Evolutionary conservation across 2,888 invertebrate species (phyloP), one percentile per base, ranked within the genome.

Genomic region (Scaptodrosophila latifasciaeformis): DNA sequence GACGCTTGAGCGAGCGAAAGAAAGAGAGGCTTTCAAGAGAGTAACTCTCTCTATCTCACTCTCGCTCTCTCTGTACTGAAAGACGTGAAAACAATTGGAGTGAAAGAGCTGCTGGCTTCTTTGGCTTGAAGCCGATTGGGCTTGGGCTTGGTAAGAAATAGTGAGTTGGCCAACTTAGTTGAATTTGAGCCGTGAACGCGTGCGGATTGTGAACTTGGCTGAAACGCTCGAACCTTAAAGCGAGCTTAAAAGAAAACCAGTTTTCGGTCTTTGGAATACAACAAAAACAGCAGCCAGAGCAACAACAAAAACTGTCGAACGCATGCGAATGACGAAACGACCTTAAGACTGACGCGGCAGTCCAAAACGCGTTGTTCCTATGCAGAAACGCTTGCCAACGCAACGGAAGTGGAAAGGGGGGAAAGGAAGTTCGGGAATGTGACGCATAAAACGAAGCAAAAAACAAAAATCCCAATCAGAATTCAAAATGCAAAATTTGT

Each of bases 261-360:
- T 81, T 76, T 67, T 62, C 46, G 21, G 42, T 51, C 54, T 46
- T 55, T 59, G 49, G 45, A 59, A 54, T 47, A 59, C 12, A 40
- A 55, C 52, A 67, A 60, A 39, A 67, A 65, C 49, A 59, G n/a
- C n/a, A n/a, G n/a, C n/a, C n/a, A n/a, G n/a, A n/a, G n/a, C n/a
- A n/a, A 53, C 48, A 54, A 59, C 31, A 55, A 49, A 58, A 52
- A 55, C n/a, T n/a, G n/a, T n/a, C n/a, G n/a, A 61, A 58, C 75
- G 55, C 58, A 63, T 61, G 61, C 62, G 56, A 67, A 66, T 70
- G 70, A 61, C 62, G 59, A 77, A 81, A 74, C 74, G 66, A 59
- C 76, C 72, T 71, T 71, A 76, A 63, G 56, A 54, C 56, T 59
- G 60, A 46, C 59, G 43, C 42, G 44, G 46, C 12, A 31, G 10